Evolutionary conservation across 2,797 vertebrate species (phyloP).

Genomic region (Podarcis siculus): DNA sequence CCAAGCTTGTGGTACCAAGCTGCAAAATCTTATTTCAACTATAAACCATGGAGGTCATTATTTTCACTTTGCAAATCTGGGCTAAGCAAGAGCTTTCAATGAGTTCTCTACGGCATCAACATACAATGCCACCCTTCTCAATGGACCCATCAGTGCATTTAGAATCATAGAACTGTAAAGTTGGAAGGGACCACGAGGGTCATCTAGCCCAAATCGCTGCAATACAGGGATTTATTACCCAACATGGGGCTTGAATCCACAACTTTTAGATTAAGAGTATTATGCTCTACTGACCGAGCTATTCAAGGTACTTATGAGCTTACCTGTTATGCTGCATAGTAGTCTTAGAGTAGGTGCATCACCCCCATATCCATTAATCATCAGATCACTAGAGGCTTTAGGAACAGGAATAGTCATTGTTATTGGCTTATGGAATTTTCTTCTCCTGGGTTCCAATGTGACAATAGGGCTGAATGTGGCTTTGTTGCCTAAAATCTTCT

Average conservation of each 20-base stretch:
- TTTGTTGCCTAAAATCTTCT: constrained; percentile 95
- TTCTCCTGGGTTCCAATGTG: constrained; percentile 94
- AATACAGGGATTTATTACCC: too few species aligned
- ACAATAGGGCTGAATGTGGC: constrained; percentile 97
- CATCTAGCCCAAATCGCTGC: too few species aligned
- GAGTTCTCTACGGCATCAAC: fast-evolving
- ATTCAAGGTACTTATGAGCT: constrained; percentile 39
- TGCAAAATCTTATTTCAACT: constrained; percentile 15
- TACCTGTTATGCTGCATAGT: constrained; percentile 98
- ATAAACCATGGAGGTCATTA: neutral
- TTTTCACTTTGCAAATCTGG: neutral
- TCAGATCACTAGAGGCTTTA: constrained; percentile 86
- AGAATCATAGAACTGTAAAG: too few species aligned
- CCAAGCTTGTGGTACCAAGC: constrained; percentile 26
- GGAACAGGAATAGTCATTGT: constrained; percentile 98
- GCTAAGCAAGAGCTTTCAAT: neutral
- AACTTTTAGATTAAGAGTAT: too few species aligned
- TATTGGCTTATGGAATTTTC: constrained; percentile 99
- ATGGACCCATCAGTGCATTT: neutral
- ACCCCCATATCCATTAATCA: constrained; percentile 89
- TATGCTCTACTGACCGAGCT: too few species aligned
- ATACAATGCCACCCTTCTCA: neutral
- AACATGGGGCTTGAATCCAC: too few species aligned
- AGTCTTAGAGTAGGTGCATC: constrained; percentile 92
- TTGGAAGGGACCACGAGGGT: too few species aligned